These are phyloP conservation scores for Sesia bembeciformis DNA, from an alignment of 2,888 invertebrate species.

Conservation along the genomic window DNA sequence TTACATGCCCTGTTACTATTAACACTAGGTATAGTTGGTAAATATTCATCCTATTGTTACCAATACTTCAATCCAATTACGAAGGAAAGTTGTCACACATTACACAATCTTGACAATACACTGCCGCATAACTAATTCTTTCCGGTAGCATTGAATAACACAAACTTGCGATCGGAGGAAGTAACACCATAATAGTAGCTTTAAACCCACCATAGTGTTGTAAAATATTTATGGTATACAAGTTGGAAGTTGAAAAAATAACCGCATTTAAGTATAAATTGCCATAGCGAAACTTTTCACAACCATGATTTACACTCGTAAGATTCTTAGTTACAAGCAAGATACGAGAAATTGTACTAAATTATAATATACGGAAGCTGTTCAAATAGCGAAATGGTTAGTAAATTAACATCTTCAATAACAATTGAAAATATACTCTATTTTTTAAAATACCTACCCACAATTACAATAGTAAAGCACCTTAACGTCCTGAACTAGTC, in stretches of 20 bases:
- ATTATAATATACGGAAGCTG: not conserved
- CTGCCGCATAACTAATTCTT: slow-evolving; percentile 36
- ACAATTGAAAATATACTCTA: no score
- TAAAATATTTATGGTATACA: slow-evolving; percentile 44
- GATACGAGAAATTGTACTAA: slow-evolving; percentile 1
- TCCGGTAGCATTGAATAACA: slow-evolving; percentile 34
- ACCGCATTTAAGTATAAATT: slow-evolving; percentile 34
- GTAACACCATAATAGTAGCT: slow-evolving; percentile 30
- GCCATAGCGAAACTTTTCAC: slow-evolving; percentile 35
- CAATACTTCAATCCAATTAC: not conserved
- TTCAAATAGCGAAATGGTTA: no score
- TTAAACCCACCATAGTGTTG: slow-evolving; percentile 33
- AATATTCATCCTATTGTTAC: no score
- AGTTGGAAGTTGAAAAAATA: slow-evolving; percentile 25
- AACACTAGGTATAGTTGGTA: no score
- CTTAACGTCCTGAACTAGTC: no score
- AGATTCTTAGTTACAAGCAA: slow-evolving; percentile 13
- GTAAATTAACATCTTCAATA: no score
- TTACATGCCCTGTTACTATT: no score
- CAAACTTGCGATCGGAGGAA: slow-evolving; percentile 29
- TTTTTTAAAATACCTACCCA: no score
- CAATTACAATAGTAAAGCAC: no score
- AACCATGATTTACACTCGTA: slow-evolving; percentile 23
- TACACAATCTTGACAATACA: slow-evolving; percentile 10
- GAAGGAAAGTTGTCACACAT: slow-evolving; percentile 3